These are phyloP conservation scores for Cephalopholis sonnerati DNA, from an alignment of 2,113 vertebrate species.

Conservation along the genomic window DNA sequence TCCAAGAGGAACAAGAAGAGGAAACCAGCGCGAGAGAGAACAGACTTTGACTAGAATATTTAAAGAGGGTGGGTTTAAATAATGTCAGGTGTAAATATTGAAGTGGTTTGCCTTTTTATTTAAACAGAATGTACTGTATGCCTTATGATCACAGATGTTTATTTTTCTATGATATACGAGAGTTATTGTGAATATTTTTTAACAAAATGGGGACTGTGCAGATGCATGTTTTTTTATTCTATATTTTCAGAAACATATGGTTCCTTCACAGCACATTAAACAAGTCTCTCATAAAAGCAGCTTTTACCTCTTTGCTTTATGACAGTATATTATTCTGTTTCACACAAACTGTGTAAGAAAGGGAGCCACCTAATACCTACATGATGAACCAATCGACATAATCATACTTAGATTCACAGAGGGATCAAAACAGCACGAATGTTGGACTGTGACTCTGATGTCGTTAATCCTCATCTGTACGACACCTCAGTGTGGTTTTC, in stretches of 20 bases:
- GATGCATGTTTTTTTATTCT: constrained; percentile 37
- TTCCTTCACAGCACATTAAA: constrained; percentile 57
- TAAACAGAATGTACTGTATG: constrained; percentile 74
- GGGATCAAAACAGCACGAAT: constrained; percentile 1
- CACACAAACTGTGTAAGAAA: background rate
- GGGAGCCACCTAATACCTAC: background rate
- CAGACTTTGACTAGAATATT: constrained; percentile 69
- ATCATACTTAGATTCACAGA: background rate
- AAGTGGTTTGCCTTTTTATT: constrained; percentile 74
- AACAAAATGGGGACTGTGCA: constrained; percentile 50
- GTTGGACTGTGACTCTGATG: background rate
- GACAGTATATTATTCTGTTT: background rate
- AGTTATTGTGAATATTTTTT: constrained; percentile 64
- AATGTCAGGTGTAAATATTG: constrained; percentile 75
- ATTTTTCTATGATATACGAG: constrained; percentile 84
- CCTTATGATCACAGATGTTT: constrained; percentile 79
- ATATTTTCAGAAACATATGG: constrained; percentile 32
- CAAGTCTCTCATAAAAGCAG: constrained; percentile 30
- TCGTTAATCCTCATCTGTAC: background rate
- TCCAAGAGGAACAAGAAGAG: constrained; percentile 82
- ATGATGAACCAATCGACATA: background rate
- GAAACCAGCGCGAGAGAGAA: constrained; percentile 76
- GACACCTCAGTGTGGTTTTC: background rate
- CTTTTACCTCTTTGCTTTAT: constrained; percentile 11
- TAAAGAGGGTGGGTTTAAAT: constrained; percentile 42